Evolutionary conservation across 30 jellyfish, hydroid and myxozoan species (phyloP), one percentile per base, ranked within the genome.

Genomic region (Hydractinia echinata): DNA sequence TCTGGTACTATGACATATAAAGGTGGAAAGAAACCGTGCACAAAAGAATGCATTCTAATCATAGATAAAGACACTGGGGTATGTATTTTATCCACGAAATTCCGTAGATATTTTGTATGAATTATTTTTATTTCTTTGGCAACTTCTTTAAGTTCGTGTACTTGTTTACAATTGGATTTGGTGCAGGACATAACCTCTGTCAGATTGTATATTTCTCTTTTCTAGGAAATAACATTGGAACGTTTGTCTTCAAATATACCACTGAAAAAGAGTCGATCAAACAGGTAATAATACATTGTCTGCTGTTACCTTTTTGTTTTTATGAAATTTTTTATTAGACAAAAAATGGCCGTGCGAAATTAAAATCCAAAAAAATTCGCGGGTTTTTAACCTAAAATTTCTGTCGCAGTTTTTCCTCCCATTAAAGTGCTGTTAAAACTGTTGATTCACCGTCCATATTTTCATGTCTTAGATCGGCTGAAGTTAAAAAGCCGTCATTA

Each of bases 1-100:
- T 83, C 92, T 6, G 96, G 88, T 56, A 70, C 86, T 55, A 92
- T 96, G 4, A 89, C 92, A 5, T 92, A 80, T 82, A 92, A 87
- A 76, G 98, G 98, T 51, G 94, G 96, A 61, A 92, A 87, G 58
- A 69, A 95, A 50, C 98, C 98, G 18, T 83, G 98, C 70, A 71
- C 90, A 15, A 92, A 92, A 67, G 98, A 92, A 76, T 92, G 98
- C 76, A 81, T 92, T 49, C 86, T 92, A 14, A 87, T 92, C 61
- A 82, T 92, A 72, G 96, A 92, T 69, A 84, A 71, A 73, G 87
- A 77, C 54, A 92, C 98, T 4, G 98, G 98, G 84, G 98, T 92
- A 82, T 49, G 96, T 77, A 5, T 0, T 58, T 13, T 13, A 2
- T 0, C 18, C 69, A 11, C 19, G 15, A 11, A 58, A 58, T 58